A percentile compares a stretch with the other conserved stretches of the same genome.
These are phyloP conservation scores for Etheostoma perlongum DNA, from an alignment of 2,797 vertebrate species.

Conservation along the genomic window DNA sequence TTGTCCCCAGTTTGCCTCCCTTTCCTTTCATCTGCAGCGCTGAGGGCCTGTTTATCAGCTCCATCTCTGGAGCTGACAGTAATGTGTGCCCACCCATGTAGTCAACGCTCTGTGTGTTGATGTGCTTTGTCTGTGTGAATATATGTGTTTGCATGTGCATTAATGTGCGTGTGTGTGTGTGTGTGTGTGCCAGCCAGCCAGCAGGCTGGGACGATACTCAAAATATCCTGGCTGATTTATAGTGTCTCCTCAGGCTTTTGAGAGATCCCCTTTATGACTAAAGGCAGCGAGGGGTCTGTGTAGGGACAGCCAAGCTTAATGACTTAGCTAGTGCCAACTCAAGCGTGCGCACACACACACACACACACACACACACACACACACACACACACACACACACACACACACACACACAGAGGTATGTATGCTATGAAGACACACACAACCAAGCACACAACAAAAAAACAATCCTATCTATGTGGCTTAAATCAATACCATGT, in stretches of 20 bases:
- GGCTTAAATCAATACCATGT: background rate
- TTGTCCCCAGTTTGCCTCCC: conserved; percentile 72
- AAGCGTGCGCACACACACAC: conserved; percentile 21
- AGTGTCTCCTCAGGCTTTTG: conserved; percentile 69
- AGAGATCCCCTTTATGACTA: conserved; percentile 74
- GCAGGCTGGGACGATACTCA: conserved; percentile 66
- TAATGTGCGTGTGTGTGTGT: conserved; percentile 10
- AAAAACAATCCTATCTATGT: conserved; percentile 21
- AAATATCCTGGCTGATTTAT: conserved; percentile 78
- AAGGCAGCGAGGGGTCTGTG: conserved; percentile 60
- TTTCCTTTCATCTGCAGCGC: conserved; percentile 62
- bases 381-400: conserved; percentile 11
- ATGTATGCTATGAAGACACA: conserved; percentile 25
- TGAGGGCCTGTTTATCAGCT: conserved; percentile 73
- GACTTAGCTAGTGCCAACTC: conserved; percentile 65
- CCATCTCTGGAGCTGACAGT: conserved; percentile 69
- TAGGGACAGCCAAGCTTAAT: conserved; percentile 68
- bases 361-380: conserved; percentile 25
- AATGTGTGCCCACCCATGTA: conserved; percentile 85
- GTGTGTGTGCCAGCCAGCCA: conserved; percentile 65
- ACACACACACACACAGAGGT: conserved; percentile 26
- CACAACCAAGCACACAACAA: conserved; percentile 19
- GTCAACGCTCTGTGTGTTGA: conserved; percentile 49
- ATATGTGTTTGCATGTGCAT: background rate
- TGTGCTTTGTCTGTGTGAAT: conserved; percentile 41